Percentiles rank a stretch among this genome's conserved stretches.
These are phyloP conservation scores for Malurus alboscapulatus DNA, from an alignment of 2,113 vertebrate species.

Conservation along the genomic window DNA sequence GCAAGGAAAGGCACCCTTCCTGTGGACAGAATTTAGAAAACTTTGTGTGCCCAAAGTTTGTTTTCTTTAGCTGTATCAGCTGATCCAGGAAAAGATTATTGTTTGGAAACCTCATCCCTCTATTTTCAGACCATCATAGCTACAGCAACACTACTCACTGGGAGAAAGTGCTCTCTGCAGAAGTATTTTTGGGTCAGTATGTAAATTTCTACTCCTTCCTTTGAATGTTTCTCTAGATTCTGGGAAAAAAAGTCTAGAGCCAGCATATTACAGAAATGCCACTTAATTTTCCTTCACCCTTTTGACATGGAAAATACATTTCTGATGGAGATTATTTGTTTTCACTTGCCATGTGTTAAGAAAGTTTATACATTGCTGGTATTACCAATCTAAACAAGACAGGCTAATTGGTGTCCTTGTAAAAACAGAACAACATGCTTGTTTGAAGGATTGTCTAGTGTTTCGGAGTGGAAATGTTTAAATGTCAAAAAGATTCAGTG, in stretches of 20 bases:
- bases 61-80: constrained; percentile 17
- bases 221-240: neutral
- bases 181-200: neutral
- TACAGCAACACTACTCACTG: neutral
- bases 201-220: neutral
- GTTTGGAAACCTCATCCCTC: neutral
- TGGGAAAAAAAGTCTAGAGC: neutral
- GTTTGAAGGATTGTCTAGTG: constrained; percentile 67
- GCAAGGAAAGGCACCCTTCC: neutral
- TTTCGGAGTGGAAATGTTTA: constrained; percentile 43
- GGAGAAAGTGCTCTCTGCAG: neutral
- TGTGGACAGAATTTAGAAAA: neutral
- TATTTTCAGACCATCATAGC: constrained; percentile 2
- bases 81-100: neutral
- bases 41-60: neutral
- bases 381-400: constrained; percentile 71
- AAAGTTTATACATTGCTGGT: constrained; percentile 57
- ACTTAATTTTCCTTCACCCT: constrained; percentile 23
- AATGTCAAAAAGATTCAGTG: constrained; percentile 45
- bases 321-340: constrained; percentile 66
- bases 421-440: constrained; percentile 69
- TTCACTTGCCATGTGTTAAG: constrained; percentile 65
- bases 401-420: constrained; percentile 64
- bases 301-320: constrained; percentile 44
- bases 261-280: neutral